Conservation (phyloP, 2,888 invertebrate species). For the Cotesia congregata region DNA sequence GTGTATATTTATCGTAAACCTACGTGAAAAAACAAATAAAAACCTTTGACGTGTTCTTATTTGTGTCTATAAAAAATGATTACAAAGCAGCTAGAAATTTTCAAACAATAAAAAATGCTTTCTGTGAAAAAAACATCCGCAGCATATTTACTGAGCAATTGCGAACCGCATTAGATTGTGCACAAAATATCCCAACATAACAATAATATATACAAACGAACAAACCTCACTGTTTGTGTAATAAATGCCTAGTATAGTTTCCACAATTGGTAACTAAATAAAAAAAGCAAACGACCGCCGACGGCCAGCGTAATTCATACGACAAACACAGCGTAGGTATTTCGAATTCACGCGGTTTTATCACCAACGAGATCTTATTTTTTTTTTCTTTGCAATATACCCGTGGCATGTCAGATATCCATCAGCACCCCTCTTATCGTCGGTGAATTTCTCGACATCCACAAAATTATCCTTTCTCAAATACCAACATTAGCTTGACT, state of each 20-base stretch:
- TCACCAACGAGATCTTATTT: neutral
- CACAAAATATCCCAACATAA: neutral
- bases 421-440: slow-evolving; percentile 55
- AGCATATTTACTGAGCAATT: neutral
- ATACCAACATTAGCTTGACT: slow-evolving; percentile 28
- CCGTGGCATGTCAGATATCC: slow-evolving; percentile 30
- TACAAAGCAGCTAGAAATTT: neutral
- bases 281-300: neutral
- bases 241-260: neutral
- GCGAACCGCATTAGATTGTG: no score
- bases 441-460: slow-evolving; percentile 62
- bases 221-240: neutral
- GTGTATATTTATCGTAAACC: no score
- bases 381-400: slow-evolving; percentile 55
- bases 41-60: no score
- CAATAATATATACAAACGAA: neutral
- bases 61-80: neutral
- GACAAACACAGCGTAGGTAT: neutral
- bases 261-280: neutral
- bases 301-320: neutral
- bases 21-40: no score
- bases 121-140: neutral
- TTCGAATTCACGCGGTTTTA: neutral
- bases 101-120: neutral
- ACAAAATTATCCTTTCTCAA: slow-evolving; percentile 33